phyloP scores from a whole-genome alignment of 2,113 vertebrate species.

The Osmerus eperlanus region DNA sequence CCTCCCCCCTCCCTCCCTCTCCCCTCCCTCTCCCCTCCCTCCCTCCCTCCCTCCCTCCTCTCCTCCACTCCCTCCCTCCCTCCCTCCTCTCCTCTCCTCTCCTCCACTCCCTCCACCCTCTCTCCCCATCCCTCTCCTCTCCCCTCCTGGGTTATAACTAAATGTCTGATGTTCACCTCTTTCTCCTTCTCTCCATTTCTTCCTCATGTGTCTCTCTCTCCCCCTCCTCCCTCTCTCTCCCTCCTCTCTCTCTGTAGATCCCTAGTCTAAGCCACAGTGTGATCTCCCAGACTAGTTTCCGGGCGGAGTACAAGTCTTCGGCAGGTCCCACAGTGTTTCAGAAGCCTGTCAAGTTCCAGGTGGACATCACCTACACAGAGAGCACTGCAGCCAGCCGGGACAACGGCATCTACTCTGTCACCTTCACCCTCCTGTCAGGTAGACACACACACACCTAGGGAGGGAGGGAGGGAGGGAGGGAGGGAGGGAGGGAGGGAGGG shows the following conservation, averaged over 20 bases:
- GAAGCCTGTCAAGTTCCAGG: constrained; percentile 96
- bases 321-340: constrained; percentile 93
- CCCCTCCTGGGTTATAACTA: too few species aligned
- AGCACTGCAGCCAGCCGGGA: constrained; percentile 86
- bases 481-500: too few species aligned
- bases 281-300: constrained; percentile 94
- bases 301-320: constrained; percentile 91
- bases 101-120: too few species aligned
- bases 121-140: not conserved
- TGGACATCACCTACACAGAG: constrained; percentile 96
- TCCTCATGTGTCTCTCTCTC: not conserved
- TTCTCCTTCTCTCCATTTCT: not conserved
- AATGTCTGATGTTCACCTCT: too few species aligned
- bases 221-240: not conserved
- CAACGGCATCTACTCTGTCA: constrained; percentile 94
- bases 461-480: too few species aligned
- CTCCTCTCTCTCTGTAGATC: constrained; percentile 70
- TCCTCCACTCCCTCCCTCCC: too few species aligned
- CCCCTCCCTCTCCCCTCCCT: too few species aligned
- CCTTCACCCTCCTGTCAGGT: constrained; percentile 95
- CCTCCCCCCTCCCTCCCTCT: too few species aligned
- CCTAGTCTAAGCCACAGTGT: constrained; percentile 97
- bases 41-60: too few species aligned
- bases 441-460: constrained; percentile 39
- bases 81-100: too few species aligned